Conservation (phyloP, 2,113 vertebrate species). For the Pterocles gutturalis region DNA sequence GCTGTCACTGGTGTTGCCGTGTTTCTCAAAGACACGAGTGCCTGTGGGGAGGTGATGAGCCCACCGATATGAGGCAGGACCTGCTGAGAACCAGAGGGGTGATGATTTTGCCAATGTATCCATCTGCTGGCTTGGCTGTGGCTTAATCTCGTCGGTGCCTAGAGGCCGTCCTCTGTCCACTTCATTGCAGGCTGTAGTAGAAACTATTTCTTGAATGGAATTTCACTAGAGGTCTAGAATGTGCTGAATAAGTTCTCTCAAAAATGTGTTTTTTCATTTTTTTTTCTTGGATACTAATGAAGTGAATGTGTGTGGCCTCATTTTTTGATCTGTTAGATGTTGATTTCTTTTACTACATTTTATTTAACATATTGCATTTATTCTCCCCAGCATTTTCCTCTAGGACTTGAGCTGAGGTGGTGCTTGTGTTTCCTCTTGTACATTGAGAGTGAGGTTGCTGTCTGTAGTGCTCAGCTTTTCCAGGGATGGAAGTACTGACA, state of each 20-base stretch:
- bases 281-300: background rate
- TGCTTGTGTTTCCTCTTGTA: background rate
- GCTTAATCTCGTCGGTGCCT: background rate
- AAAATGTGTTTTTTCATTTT: background rate
- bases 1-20: background rate
- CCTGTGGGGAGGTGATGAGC: background rate
- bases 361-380: background rate
- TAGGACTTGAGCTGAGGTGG: background rate
- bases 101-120: background rate
- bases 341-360: background rate
- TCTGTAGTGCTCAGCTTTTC: background rate
- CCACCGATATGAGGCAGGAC: background rate
- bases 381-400: background rate
- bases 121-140: background rate
- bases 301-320: background rate
- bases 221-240: background rate
- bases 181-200: background rate
- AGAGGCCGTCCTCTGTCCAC: background rate
- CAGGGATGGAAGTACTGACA: background rate
- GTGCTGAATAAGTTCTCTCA: background rate
- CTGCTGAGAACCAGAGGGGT: background rate
- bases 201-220: background rate
- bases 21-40: background rate
- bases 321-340: background rate
- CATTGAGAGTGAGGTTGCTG: background rate